Evolutionary conservation across 1,140 invertebrate genomes (phyloP).

Genomic region (Muscidifurax raptorellus): DNA sequence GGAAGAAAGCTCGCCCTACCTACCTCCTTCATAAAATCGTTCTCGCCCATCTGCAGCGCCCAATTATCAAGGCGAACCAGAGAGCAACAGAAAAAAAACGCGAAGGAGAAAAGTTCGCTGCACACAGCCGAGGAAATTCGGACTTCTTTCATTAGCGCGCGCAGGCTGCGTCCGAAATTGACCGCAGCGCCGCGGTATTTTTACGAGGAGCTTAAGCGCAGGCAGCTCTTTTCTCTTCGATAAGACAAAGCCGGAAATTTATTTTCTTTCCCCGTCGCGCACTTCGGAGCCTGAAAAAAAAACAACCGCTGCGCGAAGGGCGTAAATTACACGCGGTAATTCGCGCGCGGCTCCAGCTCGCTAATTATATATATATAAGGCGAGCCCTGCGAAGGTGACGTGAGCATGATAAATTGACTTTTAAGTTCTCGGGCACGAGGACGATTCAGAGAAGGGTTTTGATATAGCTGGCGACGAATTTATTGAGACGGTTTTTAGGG

Average conservation of each 20-base stretch:
- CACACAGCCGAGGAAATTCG: neutral
- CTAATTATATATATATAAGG: constrained; percentile 50
- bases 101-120: neutral
- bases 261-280: constrained; percentile 26
- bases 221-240: constrained; percentile 26
- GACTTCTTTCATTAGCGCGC: constrained; percentile 44
- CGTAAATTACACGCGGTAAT: constrained; percentile 43
- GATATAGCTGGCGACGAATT: neutral
- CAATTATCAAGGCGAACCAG: neutral
- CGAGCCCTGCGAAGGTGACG: neutral
- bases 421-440: constrained; percentile 18
- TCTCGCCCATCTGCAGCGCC: neutral
- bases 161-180: constrained; percentile 20
- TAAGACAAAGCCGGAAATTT: constrained; percentile 49
- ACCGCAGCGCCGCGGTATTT: constrained; percentile 39
- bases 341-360: constrained; percentile 5
- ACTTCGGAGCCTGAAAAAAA: constrained; percentile 9
- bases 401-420: constrained; percentile 42
- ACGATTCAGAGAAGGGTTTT: neutral
- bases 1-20: too few species aligned
- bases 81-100: neutral
- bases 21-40: neutral
- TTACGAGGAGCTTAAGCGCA: constrained; percentile 42
- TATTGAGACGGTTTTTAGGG: neutral
- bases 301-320: neutral